Evolutionary conservation across 2,888 invertebrate species (phyloP).

Genomic region (Agrotis puta): DNA sequence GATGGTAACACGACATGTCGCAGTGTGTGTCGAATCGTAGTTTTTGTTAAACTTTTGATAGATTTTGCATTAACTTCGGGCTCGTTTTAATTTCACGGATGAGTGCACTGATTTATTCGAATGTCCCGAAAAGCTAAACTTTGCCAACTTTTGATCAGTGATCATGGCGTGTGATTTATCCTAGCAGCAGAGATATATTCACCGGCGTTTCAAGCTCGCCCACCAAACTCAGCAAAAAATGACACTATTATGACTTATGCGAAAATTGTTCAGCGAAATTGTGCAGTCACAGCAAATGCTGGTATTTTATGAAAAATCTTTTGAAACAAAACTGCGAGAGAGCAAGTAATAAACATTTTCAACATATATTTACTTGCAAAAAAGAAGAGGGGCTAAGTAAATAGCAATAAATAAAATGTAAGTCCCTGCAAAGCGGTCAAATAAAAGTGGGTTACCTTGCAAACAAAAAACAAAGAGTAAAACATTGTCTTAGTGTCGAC

Average conservation of each 20-base stretch:
- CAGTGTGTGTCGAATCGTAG: slow-evolving; percentile 51
- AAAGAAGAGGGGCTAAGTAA: background rate
- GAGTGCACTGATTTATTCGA: slow-evolving; percentile 80
- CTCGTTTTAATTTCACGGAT: slow-evolving; percentile 82
- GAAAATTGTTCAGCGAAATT: slow-evolving; percentile 72
- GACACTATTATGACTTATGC: slow-evolving; percentile 74
- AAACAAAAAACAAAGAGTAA: slow-evolving; percentile 51
- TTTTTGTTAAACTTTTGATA: slow-evolving; percentile 70
- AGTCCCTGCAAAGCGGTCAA: slow-evolving; percentile 8
- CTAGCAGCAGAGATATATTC: slow-evolving; percentile 74
- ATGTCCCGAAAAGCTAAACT: slow-evolving; percentile 81
- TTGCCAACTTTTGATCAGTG: slow-evolving; percentile 82
- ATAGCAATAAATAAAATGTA: slow-evolving; percentile 22
- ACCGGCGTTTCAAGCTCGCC: slow-evolving; percentile 56
- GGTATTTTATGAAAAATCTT: slow-evolving; percentile 63
- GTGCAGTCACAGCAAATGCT: slow-evolving; percentile 61
- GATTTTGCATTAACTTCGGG: slow-evolving; percentile 74
- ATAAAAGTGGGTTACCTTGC: slow-evolving; percentile 46
- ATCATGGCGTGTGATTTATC: slow-evolving; percentile 82
- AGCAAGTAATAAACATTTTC: slow-evolving; percentile 15
- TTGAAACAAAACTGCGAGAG: slow-evolving; percentile 39
- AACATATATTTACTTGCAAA: background rate
- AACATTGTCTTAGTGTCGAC: slow-evolving; percentile 58
- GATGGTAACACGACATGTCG: slow-evolving; percentile 34
- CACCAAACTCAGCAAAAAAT: slow-evolving; percentile 70